Evolutionary conservation across 2,888 invertebrate genomes (phyloP).

Genomic region (Adela reaumurella): DNA sequence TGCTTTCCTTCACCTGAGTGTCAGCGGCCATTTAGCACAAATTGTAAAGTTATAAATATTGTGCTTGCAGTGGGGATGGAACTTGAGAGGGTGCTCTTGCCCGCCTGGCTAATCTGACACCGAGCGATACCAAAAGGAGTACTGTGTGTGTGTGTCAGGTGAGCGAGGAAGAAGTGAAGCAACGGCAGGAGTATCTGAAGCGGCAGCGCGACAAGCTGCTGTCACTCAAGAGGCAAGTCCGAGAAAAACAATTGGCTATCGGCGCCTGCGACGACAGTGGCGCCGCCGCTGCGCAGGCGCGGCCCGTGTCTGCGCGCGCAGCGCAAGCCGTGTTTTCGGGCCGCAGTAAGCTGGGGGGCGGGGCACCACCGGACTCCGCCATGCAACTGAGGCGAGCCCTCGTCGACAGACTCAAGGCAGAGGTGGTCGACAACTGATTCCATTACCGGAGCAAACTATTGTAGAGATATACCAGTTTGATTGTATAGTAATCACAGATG

Average conservation of each 20-base stretch:
- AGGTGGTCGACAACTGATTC: constrained; percentile 65
- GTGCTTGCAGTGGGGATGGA: too few relatives aligned
- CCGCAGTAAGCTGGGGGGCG: constrained; percentile 25
- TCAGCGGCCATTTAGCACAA: too few relatives aligned
- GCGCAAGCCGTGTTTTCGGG: constrained; percentile 66
- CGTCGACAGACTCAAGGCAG: constrained; percentile 78
- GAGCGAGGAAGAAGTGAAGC: constrained; percentile 62
- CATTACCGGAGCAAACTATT: constrained; percentile 3
- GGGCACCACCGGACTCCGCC: constrained; percentile 50
- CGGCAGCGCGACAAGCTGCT: constrained; percentile 89
- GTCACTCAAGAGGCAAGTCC: constrained; percentile 82
- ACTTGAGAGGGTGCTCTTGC: too few relatives aligned
- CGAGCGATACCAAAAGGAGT: too few relatives aligned
- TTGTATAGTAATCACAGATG: too few relatives aligned
- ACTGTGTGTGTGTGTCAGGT: constrained; percentile 28
- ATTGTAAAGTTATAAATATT: too few relatives aligned
- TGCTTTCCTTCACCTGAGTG: too few relatives aligned
- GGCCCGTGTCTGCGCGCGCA: constrained; percentile 73
- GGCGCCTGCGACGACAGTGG: constrained; percentile 59
- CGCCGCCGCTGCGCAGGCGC: constrained; percentile 35
- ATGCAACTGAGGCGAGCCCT: constrained; percentile 79
- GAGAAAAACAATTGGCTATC: constrained; percentile 72
- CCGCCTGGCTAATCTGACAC: too few relatives aligned
- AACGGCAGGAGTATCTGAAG: constrained; percentile 80
- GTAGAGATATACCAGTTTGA: too few relatives aligned